Base-by-base conservation (phyloP, 2,888 invertebrate species). In the Andricus curvator region DNA sequence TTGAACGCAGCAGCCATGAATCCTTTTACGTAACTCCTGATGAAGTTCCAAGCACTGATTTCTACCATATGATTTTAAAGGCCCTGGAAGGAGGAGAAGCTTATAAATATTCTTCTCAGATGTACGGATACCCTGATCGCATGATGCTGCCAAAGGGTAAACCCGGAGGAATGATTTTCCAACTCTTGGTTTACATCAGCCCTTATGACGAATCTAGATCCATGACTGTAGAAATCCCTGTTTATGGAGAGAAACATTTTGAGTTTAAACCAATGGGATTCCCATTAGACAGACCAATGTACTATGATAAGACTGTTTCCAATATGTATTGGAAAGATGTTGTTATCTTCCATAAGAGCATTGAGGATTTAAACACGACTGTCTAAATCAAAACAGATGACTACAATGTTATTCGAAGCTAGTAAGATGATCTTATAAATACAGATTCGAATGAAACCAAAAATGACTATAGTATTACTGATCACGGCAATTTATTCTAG, bases 81-180 rank as follows among this genome's bases (percentile, higher is more conserved):
- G 94, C 94, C 64, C 29, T 82, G 4, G 93, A 93, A 11, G 93
- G 93, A 44, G 93, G 93, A 64, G 93, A 93, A 86, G 92, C 93
- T 67, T 94, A 94, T 89, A 93, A 82, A 84, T 94, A 83, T 94
- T 94, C 84, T 88, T 92, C 83, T 81, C 91, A 93, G 33, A 92
- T 94, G 78, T 94, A 94, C 81, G 95, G 95, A 62, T 94, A 94
- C 89, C 95, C 95, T n/a, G 93, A 94, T 68, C 94, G 95, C 82
- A 92, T 96, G 51, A 88, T 95, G 86, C 90, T 96, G 78, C 96
- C 96, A 85, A 95, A 94, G 90, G 96, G 95, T 78, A 94, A 93
- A 87, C 92, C 93, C 87, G 95, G 94, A 66, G 96, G 96, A 83
- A 94, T 95, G 94, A 93, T 94, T 6, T 95, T 94, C 91, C 93